Percentiles rank a stretch among this genome's conserved stretches.
Evolutionary conservation across 2,113 vertebrate species (phyloP).

Genomic region (Upupa epops): DNA sequence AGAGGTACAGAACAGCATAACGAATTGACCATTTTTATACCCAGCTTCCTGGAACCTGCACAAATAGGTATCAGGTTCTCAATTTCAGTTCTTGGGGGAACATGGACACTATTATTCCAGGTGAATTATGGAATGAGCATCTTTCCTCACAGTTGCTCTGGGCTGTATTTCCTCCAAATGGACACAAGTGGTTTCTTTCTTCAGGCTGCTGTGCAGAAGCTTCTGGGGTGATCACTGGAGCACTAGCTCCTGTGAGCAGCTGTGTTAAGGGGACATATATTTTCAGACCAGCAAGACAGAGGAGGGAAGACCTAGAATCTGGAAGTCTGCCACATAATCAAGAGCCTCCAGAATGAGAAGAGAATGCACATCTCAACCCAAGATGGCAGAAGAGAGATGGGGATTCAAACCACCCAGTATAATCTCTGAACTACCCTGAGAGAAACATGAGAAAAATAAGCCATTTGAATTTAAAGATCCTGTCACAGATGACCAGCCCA

Average conservation of each 20-base stretch:
- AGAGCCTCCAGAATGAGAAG: neutral
- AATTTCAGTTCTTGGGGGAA: neutral
- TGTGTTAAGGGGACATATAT: neutral
- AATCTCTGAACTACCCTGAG: neutral
- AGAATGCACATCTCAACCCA: fast-evolving
- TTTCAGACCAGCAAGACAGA: neutral
- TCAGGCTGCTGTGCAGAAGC: neutral
- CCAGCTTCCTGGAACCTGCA: neutral
- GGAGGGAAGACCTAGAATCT: neutral
- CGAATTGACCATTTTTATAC: neutral
- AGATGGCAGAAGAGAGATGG: neutral
- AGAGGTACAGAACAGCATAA: neutral
- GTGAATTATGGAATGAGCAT: neutral
- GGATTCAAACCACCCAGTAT: neutral
- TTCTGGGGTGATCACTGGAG: neutral
- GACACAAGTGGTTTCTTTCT: neutral
- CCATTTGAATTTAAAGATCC: neutral
- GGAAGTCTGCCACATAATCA: neutral
- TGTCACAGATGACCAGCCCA: neutral
- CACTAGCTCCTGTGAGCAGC: neutral
- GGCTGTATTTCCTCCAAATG: neutral
- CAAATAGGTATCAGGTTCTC: neutral
- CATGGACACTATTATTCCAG: neutral
- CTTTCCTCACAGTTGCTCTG: neutral
- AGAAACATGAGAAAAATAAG: neutral